These are phyloP conservation scores for Troides aeacus DNA, from an alignment of 2,888 invertebrate genomes.

Conservation along the genomic window DNA sequence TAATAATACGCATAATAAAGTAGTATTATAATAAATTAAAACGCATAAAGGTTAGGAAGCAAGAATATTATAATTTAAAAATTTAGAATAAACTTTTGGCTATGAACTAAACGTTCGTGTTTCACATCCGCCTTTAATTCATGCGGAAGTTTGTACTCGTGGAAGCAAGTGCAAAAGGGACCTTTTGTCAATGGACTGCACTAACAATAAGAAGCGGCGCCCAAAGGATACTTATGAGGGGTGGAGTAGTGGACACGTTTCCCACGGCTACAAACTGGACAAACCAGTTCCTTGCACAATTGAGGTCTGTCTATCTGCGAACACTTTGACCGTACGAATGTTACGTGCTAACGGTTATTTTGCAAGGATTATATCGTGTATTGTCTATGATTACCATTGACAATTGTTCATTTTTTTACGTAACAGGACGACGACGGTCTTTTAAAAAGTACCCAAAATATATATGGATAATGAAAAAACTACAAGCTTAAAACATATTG, in stretches of 20 bases:
- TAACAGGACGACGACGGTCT: not conserved
- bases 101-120: conserved; percentile 31
- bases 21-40: too few species aligned
- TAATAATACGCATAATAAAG: too few species aligned
- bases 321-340: conserved; percentile 41
- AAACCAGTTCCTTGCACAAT: conserved; percentile 57
- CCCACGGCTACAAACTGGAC: conserved; percentile 66
- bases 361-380: conserved; percentile 47
- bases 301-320: conserved; percentile 47
- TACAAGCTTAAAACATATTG: too few species aligned
- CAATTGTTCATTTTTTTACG: not conserved
- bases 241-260: conserved; percentile 58
- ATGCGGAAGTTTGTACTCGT: conserved; percentile 8
- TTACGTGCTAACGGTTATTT: conserved; percentile 55
- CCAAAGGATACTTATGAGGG: conserved; percentile 32
- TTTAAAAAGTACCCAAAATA: not conserved
- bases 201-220: conserved; percentile 19
- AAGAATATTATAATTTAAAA: not conserved
- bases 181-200: conserved; percentile 23
- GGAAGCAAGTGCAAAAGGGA: conserved; percentile 45
- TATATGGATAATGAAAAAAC: too few species aligned
- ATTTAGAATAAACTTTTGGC: not conserved
- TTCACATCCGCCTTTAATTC: conserved; percentile 29
- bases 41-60: too few species aligned
- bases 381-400: conserved; percentile 43